Conservation (phyloP, 2,888 invertebrate genomes). For the Chymomyza procnemis region DNA sequence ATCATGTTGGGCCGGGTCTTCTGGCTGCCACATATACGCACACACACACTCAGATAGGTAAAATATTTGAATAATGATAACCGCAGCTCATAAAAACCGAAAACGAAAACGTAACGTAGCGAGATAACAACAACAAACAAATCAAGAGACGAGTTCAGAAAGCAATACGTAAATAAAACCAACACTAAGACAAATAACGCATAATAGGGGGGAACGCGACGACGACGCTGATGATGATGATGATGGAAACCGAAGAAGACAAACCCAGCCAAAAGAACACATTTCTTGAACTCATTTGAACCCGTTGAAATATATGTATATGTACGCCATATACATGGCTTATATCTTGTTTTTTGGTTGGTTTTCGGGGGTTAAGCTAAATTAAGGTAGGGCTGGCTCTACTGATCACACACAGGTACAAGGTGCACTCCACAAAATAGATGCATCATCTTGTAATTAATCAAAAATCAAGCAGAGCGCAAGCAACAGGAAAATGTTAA, state of each 20-base stretch:
- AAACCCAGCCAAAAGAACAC: constrained; percentile 30
- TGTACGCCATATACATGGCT: neutral
- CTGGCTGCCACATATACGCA: too few species aligned
- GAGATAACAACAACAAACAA: constrained; percentile 57
- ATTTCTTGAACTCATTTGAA: constrained; percentile 62
- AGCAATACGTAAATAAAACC: constrained; percentile 7
- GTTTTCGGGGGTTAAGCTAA: neutral
- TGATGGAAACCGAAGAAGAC: constrained; percentile 44
- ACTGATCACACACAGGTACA: constrained; percentile 40
- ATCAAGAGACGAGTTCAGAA: constrained; percentile 24
- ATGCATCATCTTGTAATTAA: constrained; percentile 52
- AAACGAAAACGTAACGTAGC: constrained; percentile 18
- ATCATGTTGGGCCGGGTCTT: neutral
- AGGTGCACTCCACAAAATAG: neutral
- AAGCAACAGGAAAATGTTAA: neutral
- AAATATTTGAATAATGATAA: constrained; percentile 71
- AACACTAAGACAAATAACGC: constrained; percentile 5
- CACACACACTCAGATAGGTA: too few species aligned
- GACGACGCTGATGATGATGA: constrained; percentile 31
- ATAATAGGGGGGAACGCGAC: constrained; percentile 15
- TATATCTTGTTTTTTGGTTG: neutral
- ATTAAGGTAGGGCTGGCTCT: neutral
- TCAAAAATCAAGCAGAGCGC: constrained; percentile 37
- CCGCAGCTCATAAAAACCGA: constrained; percentile 31
- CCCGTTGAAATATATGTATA: constrained; percentile 23